Conservation (phyloP, 2,113 vertebrate genomes). For the Anoplopoma fimbria region DNA sequence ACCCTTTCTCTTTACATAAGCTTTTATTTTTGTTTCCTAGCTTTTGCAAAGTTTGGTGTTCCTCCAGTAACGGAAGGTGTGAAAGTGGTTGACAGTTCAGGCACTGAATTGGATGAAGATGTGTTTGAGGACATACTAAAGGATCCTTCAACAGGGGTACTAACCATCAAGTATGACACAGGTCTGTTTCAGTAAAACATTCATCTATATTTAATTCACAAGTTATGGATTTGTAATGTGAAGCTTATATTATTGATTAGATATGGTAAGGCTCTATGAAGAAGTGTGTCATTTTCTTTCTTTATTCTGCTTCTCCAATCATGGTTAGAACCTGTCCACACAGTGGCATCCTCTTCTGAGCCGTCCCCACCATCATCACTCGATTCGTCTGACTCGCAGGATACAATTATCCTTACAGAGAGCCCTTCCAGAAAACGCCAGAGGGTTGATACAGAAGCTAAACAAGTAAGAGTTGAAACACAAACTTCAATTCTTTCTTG, state of each 20-base stretch:
- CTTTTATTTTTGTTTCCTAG: no score
- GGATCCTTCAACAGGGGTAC: slow-evolving; percentile 4
- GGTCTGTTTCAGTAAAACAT: slow-evolving; percentile 13
- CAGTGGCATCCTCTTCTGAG: neutral
- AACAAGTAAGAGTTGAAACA: neutral
- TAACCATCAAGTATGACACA: slow-evolving; percentile 36
- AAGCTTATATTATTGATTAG: neutral
- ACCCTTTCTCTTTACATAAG: no score
- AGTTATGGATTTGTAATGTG: neutral
- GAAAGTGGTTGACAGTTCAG: slow-evolving; percentile 23
- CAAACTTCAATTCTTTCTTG: neutral
- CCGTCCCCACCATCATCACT: neutral
- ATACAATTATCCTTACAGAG: neutral
- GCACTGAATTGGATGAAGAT: slow-evolving; percentile 6
- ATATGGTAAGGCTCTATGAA: neutral
- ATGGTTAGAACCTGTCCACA: neutral
- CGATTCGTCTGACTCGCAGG: neutral
- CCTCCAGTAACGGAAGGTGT: slow-evolving; percentile 12
- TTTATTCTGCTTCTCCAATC: neutral
- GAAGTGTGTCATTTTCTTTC: neutral
- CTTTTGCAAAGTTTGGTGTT: no score
- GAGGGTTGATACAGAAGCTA: no score
- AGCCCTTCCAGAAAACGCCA: neutral
- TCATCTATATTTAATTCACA: neutral
- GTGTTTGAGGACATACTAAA: slow-evolving; percentile 28